These are phyloP conservation scores for Ptychadena robeensis DNA, from an alignment of 2,797 vertebrate species.

Conservation along the genomic window DNA sequence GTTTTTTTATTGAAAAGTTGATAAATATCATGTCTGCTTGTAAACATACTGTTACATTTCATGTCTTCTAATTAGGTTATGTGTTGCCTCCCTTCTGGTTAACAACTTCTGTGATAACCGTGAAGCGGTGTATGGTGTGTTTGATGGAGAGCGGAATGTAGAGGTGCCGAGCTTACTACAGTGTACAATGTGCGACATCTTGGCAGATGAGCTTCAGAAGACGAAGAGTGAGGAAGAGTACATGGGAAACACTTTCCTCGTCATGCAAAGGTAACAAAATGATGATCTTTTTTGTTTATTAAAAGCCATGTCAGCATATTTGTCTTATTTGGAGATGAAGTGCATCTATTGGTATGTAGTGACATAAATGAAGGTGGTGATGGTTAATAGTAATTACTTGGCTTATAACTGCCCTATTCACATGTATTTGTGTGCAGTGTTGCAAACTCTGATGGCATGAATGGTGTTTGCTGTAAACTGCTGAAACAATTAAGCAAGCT, in stretches of 20 bases:
- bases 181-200: slow-evolving; percentile 96
- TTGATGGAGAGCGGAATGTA: slow-evolving; percentile 95
- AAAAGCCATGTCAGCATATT: no score
- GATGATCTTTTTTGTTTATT: no score
- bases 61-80: slow-evolving; percentile 79
- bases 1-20: not conserved
- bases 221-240: slow-evolving; percentile 93
- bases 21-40: not conserved
- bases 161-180: slow-evolving; percentile 95
- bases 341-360: no score
- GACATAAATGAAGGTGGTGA: no score
- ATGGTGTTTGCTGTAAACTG: no score
- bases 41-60: not conserved
- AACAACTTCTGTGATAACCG: slow-evolving; percentile 92
- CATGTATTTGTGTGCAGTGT: no score
- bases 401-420: no score
- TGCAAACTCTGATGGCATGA: no score
- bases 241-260: slow-evolving; percentile 96
- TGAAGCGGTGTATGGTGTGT: slow-evolving; percentile 94
- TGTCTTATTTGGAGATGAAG: no score
- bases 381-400: no score
- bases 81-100: slow-evolving; percentile 93
- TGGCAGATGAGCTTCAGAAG: slow-evolving; percentile 93
- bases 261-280: slow-evolving; percentile 97
- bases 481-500: no score